These are phyloP conservation scores for Falco rusticolus DNA, from an alignment of 2,797 vertebrate species.

Conservation along the genomic window DNA sequence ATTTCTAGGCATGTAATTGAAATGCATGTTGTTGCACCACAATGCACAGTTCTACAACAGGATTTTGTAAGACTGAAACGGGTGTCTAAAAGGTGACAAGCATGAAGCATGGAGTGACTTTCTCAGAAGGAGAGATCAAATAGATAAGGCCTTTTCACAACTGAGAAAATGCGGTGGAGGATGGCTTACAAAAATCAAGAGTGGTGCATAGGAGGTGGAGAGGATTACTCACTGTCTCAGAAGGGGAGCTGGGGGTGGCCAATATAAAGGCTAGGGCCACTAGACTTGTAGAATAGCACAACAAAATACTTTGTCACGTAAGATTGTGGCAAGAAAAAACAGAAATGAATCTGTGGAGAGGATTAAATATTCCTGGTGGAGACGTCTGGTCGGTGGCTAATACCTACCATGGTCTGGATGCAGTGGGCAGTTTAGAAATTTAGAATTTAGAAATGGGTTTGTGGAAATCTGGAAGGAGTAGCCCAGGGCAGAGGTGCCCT, in stretches of 20 bases:
- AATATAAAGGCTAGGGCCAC: background rate
- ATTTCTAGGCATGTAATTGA: background rate
- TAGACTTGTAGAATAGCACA: background rate
- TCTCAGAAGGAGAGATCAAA: background rate
- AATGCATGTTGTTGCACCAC: background rate
- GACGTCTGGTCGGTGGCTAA: rapidly evolving
- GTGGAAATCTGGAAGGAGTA: background rate
- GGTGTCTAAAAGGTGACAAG: background rate
- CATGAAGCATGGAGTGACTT: background rate
- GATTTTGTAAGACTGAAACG: background rate
- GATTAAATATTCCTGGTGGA: background rate
- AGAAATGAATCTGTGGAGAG: background rate
- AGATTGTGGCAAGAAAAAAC: background rate
- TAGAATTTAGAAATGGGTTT: background rate
- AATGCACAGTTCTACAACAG: background rate
- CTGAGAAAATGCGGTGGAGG: background rate
- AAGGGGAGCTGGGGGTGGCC: background rate
- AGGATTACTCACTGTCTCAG: background rate
- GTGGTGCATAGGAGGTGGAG: background rate
- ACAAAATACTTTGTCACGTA: background rate
- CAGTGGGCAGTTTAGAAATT: background rate
- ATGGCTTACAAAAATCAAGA: background rate
- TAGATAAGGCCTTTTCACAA: background rate
- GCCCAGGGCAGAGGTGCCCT: background rate
- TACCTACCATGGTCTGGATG: background rate